phyloP scores from a whole-genome alignment of 2,113 vertebrate genomes.

The Cacatua alba region DNA sequence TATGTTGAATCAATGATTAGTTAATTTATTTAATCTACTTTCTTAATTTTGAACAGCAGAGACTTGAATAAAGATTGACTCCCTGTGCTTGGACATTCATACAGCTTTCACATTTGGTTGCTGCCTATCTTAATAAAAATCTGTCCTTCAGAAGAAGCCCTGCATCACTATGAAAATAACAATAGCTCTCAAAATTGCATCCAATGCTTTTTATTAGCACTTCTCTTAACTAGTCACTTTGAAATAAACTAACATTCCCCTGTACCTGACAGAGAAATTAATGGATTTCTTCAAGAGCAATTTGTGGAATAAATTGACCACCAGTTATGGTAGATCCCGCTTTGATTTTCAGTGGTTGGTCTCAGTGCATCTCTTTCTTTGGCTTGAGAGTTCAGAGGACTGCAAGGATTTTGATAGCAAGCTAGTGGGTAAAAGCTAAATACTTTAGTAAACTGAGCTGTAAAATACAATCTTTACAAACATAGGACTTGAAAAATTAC shows the following conservation, averaged over 20 bases:
- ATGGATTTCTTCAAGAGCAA: background rate
- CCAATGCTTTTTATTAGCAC: background rate
- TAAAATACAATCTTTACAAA: background rate
- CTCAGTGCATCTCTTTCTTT: background rate
- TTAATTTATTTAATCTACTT: constrained; percentile 16
- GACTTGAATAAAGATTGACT: background rate
- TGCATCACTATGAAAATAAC: background rate
- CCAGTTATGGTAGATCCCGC: background rate
- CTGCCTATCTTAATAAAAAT: background rate
- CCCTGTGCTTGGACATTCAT: background rate
- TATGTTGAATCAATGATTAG: background rate
- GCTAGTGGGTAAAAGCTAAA: background rate
- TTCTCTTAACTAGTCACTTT: background rate
- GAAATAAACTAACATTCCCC: background rate
- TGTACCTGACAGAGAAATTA: background rate
- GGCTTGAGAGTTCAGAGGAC: accelerated
- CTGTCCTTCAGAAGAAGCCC: background rate
- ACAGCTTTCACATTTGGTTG: background rate
- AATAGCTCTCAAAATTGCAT: background rate
- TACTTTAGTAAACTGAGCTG: background rate
- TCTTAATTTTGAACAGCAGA: background rate
- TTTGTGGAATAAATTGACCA: background rate
- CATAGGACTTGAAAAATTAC: background rate
- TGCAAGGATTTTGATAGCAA: accelerated
- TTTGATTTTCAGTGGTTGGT: background rate